phyloP scores from a whole-genome alignment of 1,140 invertebrate species.

The Drosophila arawakana region DNA sequence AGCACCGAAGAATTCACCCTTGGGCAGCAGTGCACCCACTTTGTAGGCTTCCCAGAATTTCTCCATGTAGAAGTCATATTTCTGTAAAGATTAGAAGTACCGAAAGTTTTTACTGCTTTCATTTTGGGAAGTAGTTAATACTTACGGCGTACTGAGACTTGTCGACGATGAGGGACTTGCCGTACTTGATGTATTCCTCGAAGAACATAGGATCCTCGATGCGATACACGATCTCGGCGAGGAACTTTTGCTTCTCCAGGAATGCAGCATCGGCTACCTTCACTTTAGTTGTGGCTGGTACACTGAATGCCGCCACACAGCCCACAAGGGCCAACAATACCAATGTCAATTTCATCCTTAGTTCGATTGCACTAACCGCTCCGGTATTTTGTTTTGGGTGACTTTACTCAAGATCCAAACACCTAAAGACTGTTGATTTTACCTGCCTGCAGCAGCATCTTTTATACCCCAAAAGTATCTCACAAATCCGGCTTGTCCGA shows the following conservation, averaged over 20 bases:
- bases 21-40: conserved; percentile 86
- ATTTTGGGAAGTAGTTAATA: too few relatives aligned
- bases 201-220: conserved; percentile 84
- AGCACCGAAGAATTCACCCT: conserved; percentile 87
- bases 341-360: conserved; percentile 68
- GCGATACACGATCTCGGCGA: conserved; percentile 88
- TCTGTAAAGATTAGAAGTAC: conserved; percentile 74
- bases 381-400: conserved; percentile 62
- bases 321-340: conserved; percentile 70
- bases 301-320: conserved; percentile 63
- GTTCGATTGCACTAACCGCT: conserved; percentile 52
- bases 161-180: conserved; percentile 49
- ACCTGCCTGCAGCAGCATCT: conserved; percentile 10
- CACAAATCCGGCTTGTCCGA: not conserved
- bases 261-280: conserved; percentile 65
- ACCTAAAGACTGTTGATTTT: conserved; percentile 75
- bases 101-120: conserved; percentile 36
- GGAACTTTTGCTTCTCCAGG: conserved; percentile 86
- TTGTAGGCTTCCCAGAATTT: conserved; percentile 86
- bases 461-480: conserved; percentile 41
- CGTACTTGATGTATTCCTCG: conserved; percentile 72
- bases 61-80: conserved; percentile 86
- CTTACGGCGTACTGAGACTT: conserved; percentile 75
- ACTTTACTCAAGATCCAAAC: conserved; percentile 55
- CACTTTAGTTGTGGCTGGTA: conserved; percentile 49